Conservation (phyloP, 2,113 vertebrate genomes). For the Campylomormyrus numenius region DNA sequence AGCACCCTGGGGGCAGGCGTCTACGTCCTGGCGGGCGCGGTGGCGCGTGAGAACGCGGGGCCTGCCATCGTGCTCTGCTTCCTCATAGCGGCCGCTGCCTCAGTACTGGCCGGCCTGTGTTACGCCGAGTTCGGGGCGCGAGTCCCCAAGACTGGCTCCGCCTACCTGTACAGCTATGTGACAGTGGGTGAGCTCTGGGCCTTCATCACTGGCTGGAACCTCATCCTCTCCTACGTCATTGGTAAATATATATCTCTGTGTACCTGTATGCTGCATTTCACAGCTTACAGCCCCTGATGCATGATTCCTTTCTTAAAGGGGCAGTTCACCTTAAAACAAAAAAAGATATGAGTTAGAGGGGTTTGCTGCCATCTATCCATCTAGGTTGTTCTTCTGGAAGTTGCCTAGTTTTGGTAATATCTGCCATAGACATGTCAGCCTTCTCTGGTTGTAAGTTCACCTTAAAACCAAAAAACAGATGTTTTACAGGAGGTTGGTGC, state of each 20-base stretch:
- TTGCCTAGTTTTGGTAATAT: no score
- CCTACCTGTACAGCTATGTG: slow-evolving; percentile 94
- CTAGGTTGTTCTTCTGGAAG: no score
- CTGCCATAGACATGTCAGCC: no score
- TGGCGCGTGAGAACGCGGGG: slow-evolving; percentile 73
- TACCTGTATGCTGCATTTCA: neutral
- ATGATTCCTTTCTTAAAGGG: neutral
- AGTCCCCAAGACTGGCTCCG: slow-evolving; percentile 87
- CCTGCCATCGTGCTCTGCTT: slow-evolving; percentile 90
- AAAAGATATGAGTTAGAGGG: neutral
- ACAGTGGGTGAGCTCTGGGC: slow-evolving; percentile 92
- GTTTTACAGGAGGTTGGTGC: no score
- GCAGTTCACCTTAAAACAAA: neutral
- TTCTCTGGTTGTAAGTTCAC: no score
- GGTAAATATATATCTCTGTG: slow-evolving; percentile 60
- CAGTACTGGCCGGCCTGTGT: slow-evolving; percentile 86
- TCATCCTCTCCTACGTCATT: slow-evolving; percentile 93
- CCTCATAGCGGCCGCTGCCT: slow-evolving; percentile 83
- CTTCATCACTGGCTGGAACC: slow-evolving; percentile 95
- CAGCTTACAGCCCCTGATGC: neutral
- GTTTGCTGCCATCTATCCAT: no score
- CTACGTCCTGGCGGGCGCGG: slow-evolving; percentile 85
- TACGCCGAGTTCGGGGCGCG: slow-evolving; percentile 92
- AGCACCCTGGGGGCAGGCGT: slow-evolving; percentile 91
- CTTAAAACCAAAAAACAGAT: no score